phyloP scores from a whole-genome alignment of 2,797 vertebrate species.

The Spondyliosoma cantharus region DNA sequence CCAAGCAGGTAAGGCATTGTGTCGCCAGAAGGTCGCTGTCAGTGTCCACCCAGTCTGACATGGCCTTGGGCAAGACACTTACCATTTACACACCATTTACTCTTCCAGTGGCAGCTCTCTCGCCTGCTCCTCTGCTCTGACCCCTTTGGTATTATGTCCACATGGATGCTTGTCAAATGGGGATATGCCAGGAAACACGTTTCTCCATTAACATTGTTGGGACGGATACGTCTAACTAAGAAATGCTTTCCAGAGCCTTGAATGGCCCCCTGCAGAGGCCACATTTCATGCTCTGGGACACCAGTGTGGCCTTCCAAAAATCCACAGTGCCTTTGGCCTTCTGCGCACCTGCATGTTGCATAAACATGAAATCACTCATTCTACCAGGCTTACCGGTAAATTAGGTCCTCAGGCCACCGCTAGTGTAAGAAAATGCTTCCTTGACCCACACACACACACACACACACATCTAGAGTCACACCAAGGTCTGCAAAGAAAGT shows the following conservation, averaged over 20 bases:
- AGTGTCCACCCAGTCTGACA: constrained; percentile 20
- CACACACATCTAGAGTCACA: constrained; percentile 1
- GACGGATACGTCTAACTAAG: constrained; percentile 6
- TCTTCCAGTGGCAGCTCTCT: constrained; percentile 15
- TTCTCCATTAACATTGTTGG: background rate
- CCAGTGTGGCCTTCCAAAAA: constrained; percentile 21
- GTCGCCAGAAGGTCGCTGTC: constrained; percentile 30
- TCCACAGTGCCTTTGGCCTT: constrained; percentile 21
- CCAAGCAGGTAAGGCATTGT: background rate
- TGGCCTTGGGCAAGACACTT: constrained; percentile 35
- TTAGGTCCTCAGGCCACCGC: constrained; percentile 28
- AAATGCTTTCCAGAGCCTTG: background rate
- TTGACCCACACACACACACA: background rate
- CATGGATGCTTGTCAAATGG: constrained; percentile 17
- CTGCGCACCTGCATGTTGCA: constrained; percentile 31
- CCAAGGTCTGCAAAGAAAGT: constrained; percentile 2
- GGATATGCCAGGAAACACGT: constrained; percentile 3
- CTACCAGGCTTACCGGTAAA: constrained; percentile 9
- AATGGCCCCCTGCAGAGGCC: background rate
- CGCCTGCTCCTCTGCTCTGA: background rate
- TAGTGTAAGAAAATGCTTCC: constrained; percentile 8
- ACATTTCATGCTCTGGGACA: constrained; percentile 10
- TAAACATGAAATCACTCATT: constrained; percentile 47
- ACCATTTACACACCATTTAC: constrained; percentile 28
- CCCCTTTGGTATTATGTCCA: constrained; percentile 5